Base-by-base conservation (phyloP, 2,113 vertebrate species). In the Phocoena phocoena region DNA sequence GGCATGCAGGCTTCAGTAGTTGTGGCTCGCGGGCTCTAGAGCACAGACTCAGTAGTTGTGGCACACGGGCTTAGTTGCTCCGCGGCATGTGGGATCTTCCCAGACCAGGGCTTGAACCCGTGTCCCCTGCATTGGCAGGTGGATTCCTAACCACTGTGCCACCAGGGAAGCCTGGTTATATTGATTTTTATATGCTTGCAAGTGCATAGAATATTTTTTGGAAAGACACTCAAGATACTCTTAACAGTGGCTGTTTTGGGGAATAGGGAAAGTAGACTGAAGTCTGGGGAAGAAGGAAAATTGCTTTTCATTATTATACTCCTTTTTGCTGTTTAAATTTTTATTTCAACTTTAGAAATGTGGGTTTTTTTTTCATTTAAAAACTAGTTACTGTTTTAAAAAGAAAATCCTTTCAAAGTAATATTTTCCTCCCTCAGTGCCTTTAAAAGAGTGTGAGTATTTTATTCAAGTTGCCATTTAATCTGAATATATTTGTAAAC, bases 401-500 rank as follows among this genome's bases (percentile, higher is more conserved):
- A 90, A 95, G 20, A 91, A 95, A 90, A 77, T 70, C 28, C 8
- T 93, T 93, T 93, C 62, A 95, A 85, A 76, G n/a, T 77, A 58
- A 11, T 71, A 41, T 84, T 88, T 93, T 91, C 53, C 6, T 77
- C 15, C 47, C 63, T 73, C 25, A 11, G 1, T 88, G n/a, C 23
- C n/a, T 91, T 95, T 74, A 79, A 88, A 77, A 67, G 28, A 68
- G 55, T 62, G 33, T 88, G 44, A 90, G 44, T 71, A 88, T 89
- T 84, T 85, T 50, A 74, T 90, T 76, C 71, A 44, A 88, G 36
- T 89, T 58, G 25, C 79, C 74, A 58, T 82, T 87, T 91, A 76
- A 77, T 94, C 77, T 92, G 63, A 92, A 55, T 67, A 58, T 93
- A 55, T 93, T 90, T 95, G 50, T 70, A 96, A 94, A 60, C 63